phyloP scores from a whole-genome alignment of 2,888 invertebrate genomes.

The Phymatocera aterrima region DNA sequence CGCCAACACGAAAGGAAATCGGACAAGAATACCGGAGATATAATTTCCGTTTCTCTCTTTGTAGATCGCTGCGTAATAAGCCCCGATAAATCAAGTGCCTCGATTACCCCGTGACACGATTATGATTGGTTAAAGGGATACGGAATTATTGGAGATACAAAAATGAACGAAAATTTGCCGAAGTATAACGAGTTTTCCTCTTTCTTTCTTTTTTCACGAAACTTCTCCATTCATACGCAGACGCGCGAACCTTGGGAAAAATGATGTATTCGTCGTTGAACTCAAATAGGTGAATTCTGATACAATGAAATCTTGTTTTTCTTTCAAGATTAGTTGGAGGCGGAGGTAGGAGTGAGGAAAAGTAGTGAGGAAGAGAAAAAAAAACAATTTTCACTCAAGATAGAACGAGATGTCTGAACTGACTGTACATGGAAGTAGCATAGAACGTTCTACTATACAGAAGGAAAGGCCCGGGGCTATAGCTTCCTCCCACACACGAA shows the following conservation, averaged over 20 bases:
- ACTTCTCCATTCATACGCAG: no score
- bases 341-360: neutral
- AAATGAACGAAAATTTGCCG: neutral
- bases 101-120: conserved; percentile 22
- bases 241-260: no score
- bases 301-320: no score
- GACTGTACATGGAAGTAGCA: conserved; percentile 61
- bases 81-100: neutral
- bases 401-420: conserved; percentile 46
- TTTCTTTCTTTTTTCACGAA: no score
- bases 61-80: neutral
- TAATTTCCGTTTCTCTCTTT: neutral
- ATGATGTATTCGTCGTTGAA: no score
- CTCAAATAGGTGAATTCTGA: no score
- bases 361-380: neutral
- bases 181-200: neutral
- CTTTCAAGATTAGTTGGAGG: no score
- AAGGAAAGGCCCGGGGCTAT: conserved; percentile 69
- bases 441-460: conserved; percentile 57
- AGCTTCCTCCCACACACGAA: conserved; percentile 66
- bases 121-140: neutral
- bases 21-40: neutral
- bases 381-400: neutral
- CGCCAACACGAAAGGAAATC: no score
- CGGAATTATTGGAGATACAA: neutral